Conservation (phyloP, 2,113 vertebrate genomes). For the Ascaphus truei region DNA sequence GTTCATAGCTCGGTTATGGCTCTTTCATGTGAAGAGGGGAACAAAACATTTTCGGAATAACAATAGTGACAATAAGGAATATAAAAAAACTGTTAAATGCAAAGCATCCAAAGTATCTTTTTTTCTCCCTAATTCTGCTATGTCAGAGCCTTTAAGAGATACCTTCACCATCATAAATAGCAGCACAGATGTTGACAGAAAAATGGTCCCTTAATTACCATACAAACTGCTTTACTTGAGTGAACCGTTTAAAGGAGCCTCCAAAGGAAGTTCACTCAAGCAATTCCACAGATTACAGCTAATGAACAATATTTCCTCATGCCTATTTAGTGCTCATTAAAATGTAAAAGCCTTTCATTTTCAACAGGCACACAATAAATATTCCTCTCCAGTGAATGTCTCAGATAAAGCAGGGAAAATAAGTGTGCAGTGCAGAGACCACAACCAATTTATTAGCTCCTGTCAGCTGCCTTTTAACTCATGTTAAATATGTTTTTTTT, state of each 20-base stretch:
- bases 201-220: conserved; percentile 98
- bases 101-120: conserved; percentile 17
- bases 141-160: conserved; percentile 55
- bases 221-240: conserved; percentile 97
- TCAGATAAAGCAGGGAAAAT: conserved; percentile 44
- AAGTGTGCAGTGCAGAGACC: no score
- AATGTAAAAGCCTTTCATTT: conserved; percentile 82
- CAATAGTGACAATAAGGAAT: conserved; percentile 36
- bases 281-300: conserved; percentile 83
- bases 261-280: conserved; percentile 87
- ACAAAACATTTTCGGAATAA: conserved; percentile 28
- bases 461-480: no score
- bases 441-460: no score
- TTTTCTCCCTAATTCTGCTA: conserved; percentile 54
- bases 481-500: no score
- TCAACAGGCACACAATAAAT: conserved; percentile 78
- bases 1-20: conserved; percentile 48
- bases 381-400: conserved; percentile 56
- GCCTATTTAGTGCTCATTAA: conserved; percentile 86
- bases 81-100: conserved; percentile 28
- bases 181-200: conserved; percentile 91
- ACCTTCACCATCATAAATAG: conserved; percentile 81
- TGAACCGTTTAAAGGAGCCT: conserved; percentile 89
- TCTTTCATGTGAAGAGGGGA: not conserved
- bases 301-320: conserved; percentile 86